A percentile compares a stretch with the other conserved stretches of the same genome.
phyloP scores from a whole-genome alignment of 2,113 vertebrate genomes.

The Falcunculus frontatus region DNA sequence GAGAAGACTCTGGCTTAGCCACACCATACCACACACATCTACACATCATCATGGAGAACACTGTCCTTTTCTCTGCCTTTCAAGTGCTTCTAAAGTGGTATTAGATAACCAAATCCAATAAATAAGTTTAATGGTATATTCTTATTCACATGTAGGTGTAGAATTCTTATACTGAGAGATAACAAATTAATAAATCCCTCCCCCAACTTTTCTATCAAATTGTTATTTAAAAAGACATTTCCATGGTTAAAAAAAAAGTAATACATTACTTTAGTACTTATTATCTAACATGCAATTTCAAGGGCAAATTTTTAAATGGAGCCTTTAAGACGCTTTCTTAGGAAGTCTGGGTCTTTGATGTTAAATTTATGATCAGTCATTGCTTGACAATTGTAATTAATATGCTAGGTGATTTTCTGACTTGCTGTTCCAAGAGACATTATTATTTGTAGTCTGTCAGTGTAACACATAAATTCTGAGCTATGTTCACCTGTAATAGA shows the following conservation, averaged over 20 bases:
- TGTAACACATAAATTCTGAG: slow-evolving; percentile 53
- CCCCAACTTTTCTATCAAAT: background rate
- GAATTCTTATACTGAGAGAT: background rate
- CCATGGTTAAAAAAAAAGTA: background rate
- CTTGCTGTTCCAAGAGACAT: slow-evolving; percentile 39
- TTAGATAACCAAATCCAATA: background rate
- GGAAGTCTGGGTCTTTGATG: slow-evolving; percentile 23
- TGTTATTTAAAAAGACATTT: background rate
- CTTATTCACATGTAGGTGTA: background rate
- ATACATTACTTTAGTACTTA: background rate
- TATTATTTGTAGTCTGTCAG: slow-evolving; percentile 52
- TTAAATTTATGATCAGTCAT: slow-evolving; percentile 48
- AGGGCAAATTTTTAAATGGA: slow-evolving; percentile 1
- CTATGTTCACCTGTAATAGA: slow-evolving; percentile 31
- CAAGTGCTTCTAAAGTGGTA: background rate
- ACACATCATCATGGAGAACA: background rate
- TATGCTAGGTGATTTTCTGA: slow-evolving; percentile 23
- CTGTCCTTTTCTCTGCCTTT: background rate
- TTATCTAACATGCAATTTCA: background rate
- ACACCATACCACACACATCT: accelerated
- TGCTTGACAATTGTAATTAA: slow-evolving; percentile 53
- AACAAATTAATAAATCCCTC: background rate
- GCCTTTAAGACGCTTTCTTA: slow-evolving; percentile 30
- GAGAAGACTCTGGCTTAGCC: background rate
- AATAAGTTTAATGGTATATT: background rate